A percentile compares a stretch with the other conserved stretches of the same genome.
Conservation (phyloP, 2,888 invertebrate species). For the Ischnus inquisitorius region DNA sequence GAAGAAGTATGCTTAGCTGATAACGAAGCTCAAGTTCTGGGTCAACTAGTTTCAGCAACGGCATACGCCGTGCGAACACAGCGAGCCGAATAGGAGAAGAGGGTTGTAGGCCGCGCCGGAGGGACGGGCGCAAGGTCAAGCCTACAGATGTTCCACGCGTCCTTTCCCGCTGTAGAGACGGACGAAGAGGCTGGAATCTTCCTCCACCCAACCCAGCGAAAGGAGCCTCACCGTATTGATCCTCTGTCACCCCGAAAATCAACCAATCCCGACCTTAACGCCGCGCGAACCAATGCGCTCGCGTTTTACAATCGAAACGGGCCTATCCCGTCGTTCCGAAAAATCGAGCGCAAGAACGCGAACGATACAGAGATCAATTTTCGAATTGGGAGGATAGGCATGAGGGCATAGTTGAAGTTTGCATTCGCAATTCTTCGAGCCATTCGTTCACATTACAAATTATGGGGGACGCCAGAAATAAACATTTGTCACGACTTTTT, state of each 20-base stretch:
- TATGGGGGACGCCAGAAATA: no score
- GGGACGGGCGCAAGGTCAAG: conserved; percentile 74
- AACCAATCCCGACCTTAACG: conserved; percentile 77
- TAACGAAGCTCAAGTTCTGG: conserved; percentile 57
- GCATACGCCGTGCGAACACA: conserved; percentile 23
- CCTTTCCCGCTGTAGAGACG: conserved; percentile 77
- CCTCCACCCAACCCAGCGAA: conserved; percentile 56
- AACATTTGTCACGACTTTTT: no score
- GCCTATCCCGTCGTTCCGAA: conserved; percentile 15
- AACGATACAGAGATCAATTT: no score
- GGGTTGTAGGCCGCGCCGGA: conserved; percentile 59
- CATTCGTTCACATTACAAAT: no score
- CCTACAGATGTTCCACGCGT: conserved; percentile 71
- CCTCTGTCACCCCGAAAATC: conserved; percentile 78
- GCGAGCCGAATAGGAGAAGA: conserved; percentile 20
- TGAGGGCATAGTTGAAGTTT: no score
- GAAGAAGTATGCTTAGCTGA: conserved; percentile 1
- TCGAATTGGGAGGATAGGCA: no score
- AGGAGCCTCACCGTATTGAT: conserved; percentile 79
- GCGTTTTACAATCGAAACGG: conserved; percentile 37
- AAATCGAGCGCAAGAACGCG: not conserved
- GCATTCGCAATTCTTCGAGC: no score
- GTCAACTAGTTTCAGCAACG: conserved; percentile 48
- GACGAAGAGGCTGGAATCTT: conserved; percentile 58
- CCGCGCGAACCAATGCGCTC: conserved; percentile 61